A percentile compares a stretch with the other conserved stretches of the same genome.
phyloP scores from a whole-genome alignment of 2,113 vertebrate species.

The Globicephala melas region DNA sequence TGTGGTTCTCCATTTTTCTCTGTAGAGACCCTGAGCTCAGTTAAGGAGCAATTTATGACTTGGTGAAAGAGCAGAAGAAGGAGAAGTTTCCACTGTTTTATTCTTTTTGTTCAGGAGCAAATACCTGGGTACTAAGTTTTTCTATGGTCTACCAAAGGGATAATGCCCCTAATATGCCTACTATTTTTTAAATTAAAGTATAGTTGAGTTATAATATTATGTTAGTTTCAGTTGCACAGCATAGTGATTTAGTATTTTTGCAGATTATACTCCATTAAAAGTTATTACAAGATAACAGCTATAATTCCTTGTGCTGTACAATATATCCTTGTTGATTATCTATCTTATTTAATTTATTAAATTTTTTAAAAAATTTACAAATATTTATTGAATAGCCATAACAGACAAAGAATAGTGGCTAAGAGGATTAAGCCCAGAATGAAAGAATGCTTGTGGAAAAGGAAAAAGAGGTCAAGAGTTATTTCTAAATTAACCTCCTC shows the following conservation, averaged over 20 bases:
- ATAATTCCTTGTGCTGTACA: not conserved
- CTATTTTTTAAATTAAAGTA: no score
- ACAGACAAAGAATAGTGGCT: not conserved
- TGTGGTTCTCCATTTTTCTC: not conserved
- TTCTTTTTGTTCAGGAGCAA: not conserved
- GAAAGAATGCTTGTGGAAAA: no score
- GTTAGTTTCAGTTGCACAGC: not conserved
- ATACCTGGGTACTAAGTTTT: not conserved
- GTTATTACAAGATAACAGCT: not conserved
- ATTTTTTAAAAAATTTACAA: not conserved
- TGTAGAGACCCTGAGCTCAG: not conserved
- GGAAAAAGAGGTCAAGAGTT: no score
- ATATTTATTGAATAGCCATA: not conserved
- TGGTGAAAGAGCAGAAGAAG: not conserved
- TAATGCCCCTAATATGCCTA: not conserved
- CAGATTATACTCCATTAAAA: not conserved
- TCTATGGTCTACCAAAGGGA: not conserved
- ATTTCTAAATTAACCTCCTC: no score
- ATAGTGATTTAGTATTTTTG: not conserved
- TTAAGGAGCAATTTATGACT: not conserved
- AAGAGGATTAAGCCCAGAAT: no score
- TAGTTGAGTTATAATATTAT: not conserved
- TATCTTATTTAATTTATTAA: no score
- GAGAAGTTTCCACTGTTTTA: not conserved
- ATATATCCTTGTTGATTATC: not conserved